Base-by-base conservation (phyloP, 2,797 vertebrate species). In the Rhabdomys pumilio region DNA sequence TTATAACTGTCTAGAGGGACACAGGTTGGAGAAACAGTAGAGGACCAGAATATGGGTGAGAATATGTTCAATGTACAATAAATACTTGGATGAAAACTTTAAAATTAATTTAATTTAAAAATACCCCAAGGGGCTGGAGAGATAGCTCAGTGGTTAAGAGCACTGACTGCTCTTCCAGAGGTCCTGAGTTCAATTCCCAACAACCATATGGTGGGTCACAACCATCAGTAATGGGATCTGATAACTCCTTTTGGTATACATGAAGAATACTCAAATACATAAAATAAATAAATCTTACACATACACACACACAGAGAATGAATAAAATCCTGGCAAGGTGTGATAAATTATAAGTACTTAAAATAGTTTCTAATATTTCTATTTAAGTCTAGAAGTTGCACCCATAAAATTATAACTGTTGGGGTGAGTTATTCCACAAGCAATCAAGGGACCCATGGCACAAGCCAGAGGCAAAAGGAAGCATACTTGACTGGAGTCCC, bases 301-400 rank as follows among this genome's bases (percentile, higher is more conserved):
- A 76, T 0, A 26, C 4, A 44, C 0, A 47, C 1, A 47, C 1
- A 76, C 1, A 26, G 2, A 29, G 2, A 47, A 50, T 50, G 50
- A 22, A 38, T n/a, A 67, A 90, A 85, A 94, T 14, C 41, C 82
- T 92, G 38, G 53, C 44, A 53, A 1, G 41, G 20, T 65, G 12
- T 79, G 41, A 57, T 47, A 94, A 61, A 72, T 59, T 50, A 47
- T 85, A 89, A 90, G 10, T 31, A 61, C 9, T 77, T 19, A 17
- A 81, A 85, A 91, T 82, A 15, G 44, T 44, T 61, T 61, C 80
- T 83, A 61, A 83, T 83, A 86, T 90, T 65, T 13, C 14, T 53
- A 90, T 3, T 90, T 22, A 22, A 22, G 29, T 83, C 29, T 38
- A 65, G 47, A 88, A 83, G 44, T 75, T 29, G 22, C 53, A 13